Evolutionary conservation across 2,113 vertebrate species (phyloP), one percentile per base, ranked within the genome.

Genomic region (Panurus biarmicus): DNA sequence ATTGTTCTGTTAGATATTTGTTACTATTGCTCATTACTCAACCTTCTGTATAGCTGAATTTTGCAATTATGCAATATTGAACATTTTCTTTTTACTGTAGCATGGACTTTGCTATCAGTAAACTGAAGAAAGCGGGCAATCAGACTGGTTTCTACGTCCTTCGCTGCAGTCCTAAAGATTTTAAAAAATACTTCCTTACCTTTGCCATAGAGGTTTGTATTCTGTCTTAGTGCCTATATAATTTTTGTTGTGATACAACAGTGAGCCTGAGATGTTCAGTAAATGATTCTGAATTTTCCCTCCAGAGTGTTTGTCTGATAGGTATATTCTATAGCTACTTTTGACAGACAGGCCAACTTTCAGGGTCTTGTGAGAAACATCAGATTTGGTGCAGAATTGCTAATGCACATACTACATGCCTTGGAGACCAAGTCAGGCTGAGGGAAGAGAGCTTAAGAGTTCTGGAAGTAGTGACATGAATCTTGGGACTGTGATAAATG

Each of bases 181-280:
- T 99, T 69, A 98, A 99, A 96, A 99, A 98, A 66, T 99, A 98
- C 96, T 99, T 99, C 94, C 98, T 99, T 97, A 99, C 99, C 33
- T 99, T 99, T 96, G 98, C 98, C 45, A 95, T 99, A 29, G 98
- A 98, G 98, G 99, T 99, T 96, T 98, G 98, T 98, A 94, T 95
- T 75, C 78, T 84, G 36, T 31, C 36, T 67, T 88, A 53, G 10
- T 83, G 73, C 19, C 29, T 76, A 2, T 73, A 16, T 62, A n/a
- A 17, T 57, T 8, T 70, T 64, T 58, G 8, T 47, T 91, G 15
- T 4, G 3, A 38, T 79, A 5, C 6, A 76, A 5, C 38, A 51
- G 8, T 18, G 6, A 65, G 10, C n/a, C 18, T 29, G 19, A 17
- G 12, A 57, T 61, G 11, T 73, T 60, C 35, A 73, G 40, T 57